Conservation (phyloP, 2,888 invertebrate genomes). For the Coelinius sp. region DNA sequence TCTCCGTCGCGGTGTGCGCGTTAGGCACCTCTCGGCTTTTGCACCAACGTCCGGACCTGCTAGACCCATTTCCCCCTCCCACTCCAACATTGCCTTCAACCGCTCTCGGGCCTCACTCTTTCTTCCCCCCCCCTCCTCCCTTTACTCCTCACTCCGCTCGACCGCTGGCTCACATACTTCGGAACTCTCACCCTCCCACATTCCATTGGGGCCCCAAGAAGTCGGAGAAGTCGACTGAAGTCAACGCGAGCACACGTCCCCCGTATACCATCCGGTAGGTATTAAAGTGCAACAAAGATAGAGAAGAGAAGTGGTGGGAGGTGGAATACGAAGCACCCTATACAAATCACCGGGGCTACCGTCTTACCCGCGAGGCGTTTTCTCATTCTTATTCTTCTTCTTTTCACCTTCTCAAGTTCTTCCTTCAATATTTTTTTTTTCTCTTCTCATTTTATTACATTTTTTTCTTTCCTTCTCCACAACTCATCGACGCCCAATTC, state of each 20-base stretch:
- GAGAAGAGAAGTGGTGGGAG: constrained; percentile 52
- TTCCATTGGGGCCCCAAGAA: constrained; percentile 43
- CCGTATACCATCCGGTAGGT: constrained; percentile 58
- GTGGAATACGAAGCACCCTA: constrained; percentile 67
- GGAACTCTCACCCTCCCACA: constrained; percentile 49
- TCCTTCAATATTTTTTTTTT: constrained; percentile 29
- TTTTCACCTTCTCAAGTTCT: constrained; percentile 39
- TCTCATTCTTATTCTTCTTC: constrained; percentile 49
- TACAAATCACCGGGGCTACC: constrained; percentile 70
- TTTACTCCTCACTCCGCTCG: constrained; percentile 46
- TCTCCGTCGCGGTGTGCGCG: neutral
- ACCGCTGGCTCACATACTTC: constrained; percentile 38
- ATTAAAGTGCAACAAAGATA: constrained; percentile 51
- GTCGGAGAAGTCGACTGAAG: constrained; percentile 36
- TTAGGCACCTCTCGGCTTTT: constrained; percentile 1
- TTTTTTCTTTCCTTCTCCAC: constrained; percentile 36
- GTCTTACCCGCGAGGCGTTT: constrained; percentile 65
- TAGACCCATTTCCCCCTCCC: neutral
- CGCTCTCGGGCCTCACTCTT: neutral
- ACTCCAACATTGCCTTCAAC: neutral
- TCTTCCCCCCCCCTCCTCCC: constrained; percentile 54
- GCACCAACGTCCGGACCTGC: constrained; percentile 8
- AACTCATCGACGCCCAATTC: constrained; percentile 12
- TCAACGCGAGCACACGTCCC: constrained; percentile 57
- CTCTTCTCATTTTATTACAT: constrained; percentile 33